Evolutionary conservation across 1,140 invertebrate genomes (phyloP), one percentile per base, ranked within the genome.

Genomic region (Mactra quadrangularis): DNA sequence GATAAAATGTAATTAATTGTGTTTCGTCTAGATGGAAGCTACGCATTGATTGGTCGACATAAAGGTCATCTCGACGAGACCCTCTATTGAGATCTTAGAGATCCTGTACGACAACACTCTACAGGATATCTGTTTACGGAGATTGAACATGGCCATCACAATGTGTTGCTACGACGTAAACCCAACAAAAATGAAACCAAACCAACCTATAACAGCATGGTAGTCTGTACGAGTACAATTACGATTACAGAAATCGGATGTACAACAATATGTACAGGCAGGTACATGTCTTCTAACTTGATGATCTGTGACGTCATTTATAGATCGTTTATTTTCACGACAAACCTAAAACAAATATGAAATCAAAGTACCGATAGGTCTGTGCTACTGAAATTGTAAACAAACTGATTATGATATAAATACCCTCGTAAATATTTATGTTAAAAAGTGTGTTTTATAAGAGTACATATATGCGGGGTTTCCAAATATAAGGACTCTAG

Each of bases 211-310:
- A 29, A 71, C 29, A 50, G 22, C 38, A 4, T 33, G 60, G 6
- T 19, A 15, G 22, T 25, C 11, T 13, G 41, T 33, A 1, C 31
- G 33, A 15, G 60, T 64, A 33, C 60, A 64, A 25, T 64, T 64
- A n/a, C 47, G 35, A 38, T 64, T 64, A 27, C 60, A 64, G 60
- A 64, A 64, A 45, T 64, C 60, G 15, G 60, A 1, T 3, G 35
- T 13, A 33, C 60, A 64, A 33, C 60, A 64, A 64, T 64, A 4
- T 25, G 60, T 64, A 64, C 60, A 64, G 3, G 27, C 60, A 17
- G 60, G 60, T n/a, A 19, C 60, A 38, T 64, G 60, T 25, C 60
- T 33, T 45, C 7, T 38, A 45, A 4, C 47, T 22, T 45, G 25
- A 33, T 64, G 41, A 33, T n/a, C 35, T 17, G 41, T 47, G 9